Conservation (phyloP, 2,888 invertebrate genomes). For the Himalopsyche kuldschensis region DNA sequence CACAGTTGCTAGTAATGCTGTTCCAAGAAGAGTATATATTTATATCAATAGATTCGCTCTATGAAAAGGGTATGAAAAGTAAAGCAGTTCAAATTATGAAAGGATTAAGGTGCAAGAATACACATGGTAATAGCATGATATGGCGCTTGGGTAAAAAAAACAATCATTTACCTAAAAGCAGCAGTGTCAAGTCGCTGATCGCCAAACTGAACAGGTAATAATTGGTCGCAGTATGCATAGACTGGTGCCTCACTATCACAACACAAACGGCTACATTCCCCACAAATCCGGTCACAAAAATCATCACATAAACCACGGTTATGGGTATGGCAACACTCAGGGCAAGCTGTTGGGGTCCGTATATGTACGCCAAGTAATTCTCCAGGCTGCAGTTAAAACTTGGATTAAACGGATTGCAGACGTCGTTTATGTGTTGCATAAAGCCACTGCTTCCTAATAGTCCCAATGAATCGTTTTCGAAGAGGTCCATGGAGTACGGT, state of each 20-base stretch:
- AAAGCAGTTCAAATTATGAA: no score
- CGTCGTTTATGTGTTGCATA: conserved; percentile 32
- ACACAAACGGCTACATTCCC: conserved; percentile 85
- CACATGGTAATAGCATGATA: no score
- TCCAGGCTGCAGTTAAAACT: conserved; percentile 62
- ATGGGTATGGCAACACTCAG: conserved; percentile 60
- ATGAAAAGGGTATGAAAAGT: no score
- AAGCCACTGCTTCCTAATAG: background rate
- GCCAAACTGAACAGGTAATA: conserved; percentile 90
- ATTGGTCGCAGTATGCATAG: conserved; percentile 89
- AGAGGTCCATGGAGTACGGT: background rate
- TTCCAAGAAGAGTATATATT: no score
- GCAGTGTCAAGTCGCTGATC: conserved; percentile 78
- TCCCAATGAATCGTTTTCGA: background rate
- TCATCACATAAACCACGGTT: conserved; percentile 71
- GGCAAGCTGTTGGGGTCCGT: conserved; percentile 67
- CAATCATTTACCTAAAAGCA: conserved; percentile 75
- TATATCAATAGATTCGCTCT: no score
- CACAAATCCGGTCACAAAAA: conserved; percentile 80
- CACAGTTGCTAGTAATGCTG: no score
- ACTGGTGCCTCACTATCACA: conserved; percentile 77
- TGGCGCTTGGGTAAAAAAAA: background rate
- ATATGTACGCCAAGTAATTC: conserved; percentile 60
- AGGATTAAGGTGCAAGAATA: no score
- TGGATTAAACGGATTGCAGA: conserved; percentile 53